Base-by-base conservation (phyloP, 2,797 vertebrate genomes). In the Eptatretus atami region DNA sequence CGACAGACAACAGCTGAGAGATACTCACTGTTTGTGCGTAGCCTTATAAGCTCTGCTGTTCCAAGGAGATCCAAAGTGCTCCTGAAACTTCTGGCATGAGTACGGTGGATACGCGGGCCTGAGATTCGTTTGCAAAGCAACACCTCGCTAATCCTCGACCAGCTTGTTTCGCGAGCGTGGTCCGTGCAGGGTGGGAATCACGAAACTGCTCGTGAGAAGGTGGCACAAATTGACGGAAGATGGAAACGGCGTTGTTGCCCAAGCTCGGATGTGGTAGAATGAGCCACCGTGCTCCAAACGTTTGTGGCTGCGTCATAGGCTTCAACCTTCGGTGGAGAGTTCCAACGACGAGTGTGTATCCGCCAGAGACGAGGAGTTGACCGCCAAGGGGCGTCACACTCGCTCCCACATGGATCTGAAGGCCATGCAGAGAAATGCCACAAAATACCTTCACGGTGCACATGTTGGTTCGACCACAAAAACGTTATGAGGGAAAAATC, bases 141-240 rank as follows among this genome's bases (percentile, higher is more conserved):
- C 31, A 44, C 31, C 4, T 44, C 31, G 31, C 6, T 44, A 44
- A 44, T 44, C 31, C 31, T 44, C 31, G 31, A 44, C n/a, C 31
- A 8, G 31, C 31, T 44, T 44, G 31, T 44, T 44, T 44, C 31
- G 31, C 31, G 31, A 44, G 31, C 31, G 6, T 8, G 31, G 4
- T 44, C 31, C 31, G 6, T 44, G 4, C 4, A 44, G 31, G 31
- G 31, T 44, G 31, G 31, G 31, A 44, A 44, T 44, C 31, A 44
- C 31, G 31, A 44, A 44, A 44, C 31, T 44, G 31, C 31, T 3
- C 31, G 6, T 44, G 31, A 44, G 31, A 44, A 65, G 78, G 78
- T 0, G 90, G 90, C 92, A 96, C 92, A 76, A 98, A 98, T 77
- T 98, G 92, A 2, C 88, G 81, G 74, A 98, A 98, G 57, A 98